Evolutionary conservation across 1,140 invertebrate genomes (phyloP).

Genomic region (Cheumatopsyche charites): DNA sequence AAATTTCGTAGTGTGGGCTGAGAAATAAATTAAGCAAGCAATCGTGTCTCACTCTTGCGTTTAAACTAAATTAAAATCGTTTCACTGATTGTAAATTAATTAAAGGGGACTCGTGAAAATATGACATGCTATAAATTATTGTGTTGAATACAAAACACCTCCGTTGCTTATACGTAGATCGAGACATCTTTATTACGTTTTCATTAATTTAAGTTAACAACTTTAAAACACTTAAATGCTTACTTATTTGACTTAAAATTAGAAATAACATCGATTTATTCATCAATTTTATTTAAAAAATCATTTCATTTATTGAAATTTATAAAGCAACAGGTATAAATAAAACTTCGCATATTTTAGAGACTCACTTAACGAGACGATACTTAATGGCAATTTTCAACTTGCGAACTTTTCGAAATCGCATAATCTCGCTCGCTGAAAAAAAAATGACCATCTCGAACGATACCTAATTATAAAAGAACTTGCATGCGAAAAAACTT

Average conservation of each 20-base stretch:
- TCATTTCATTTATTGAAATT: not conserved
- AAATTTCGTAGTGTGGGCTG: too few relatives aligned
- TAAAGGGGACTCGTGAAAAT: not conserved
- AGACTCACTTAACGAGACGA: too few relatives aligned
- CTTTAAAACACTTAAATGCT: not conserved
- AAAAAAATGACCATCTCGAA: constrained; percentile 2
- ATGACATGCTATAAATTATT: constrained; percentile 8
- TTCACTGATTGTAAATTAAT: not conserved
- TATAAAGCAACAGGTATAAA: too few relatives aligned
- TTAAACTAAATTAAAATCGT: too few relatives aligned
- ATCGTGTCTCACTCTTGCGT: too few relatives aligned
- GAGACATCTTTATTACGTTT: constrained; percentile 21
- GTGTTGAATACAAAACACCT: not conserved
- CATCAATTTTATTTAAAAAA: not conserved
- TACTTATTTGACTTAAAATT: not conserved
- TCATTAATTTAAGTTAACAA: not conserved
- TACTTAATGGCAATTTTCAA: too few relatives aligned
- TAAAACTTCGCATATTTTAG: too few relatives aligned
- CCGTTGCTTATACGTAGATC: not conserved
- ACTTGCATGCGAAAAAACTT: constrained; percentile 6
- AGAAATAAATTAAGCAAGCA: too few relatives aligned
- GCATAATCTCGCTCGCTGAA: not conserved
- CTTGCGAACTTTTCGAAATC: too few relatives aligned
- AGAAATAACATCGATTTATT: not conserved
- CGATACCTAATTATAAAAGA: not conserved